Conservation (phyloP, 1,140 invertebrate genomes). For the Dysdera silvatica region DNA sequence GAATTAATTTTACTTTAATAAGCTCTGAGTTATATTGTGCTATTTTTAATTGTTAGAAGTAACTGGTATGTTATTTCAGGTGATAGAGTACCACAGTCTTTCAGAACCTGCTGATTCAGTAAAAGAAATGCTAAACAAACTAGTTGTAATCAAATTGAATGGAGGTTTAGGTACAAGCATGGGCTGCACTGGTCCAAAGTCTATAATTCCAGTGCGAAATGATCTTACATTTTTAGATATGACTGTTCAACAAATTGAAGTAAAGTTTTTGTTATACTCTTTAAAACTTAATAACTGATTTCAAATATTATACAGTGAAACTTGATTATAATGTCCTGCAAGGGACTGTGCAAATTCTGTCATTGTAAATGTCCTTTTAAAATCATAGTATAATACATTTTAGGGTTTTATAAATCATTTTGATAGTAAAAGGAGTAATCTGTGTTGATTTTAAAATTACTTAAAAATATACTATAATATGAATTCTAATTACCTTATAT, state of each 20-base stretch:
- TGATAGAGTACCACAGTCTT: constrained; percentile 66
- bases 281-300: too few species aligned
- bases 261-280: too few species aligned
- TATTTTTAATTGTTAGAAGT: background rate
- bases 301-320: too few species aligned
- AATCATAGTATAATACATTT: too few species aligned
- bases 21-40: background rate
- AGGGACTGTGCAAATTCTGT: too few species aligned
- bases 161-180: constrained; percentile 98
- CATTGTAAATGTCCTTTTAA: too few species aligned
- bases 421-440: too few species aligned
- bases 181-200: constrained; percentile 98
- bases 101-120: constrained; percentile 62
- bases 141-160: constrained; percentile 97
- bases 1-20: background rate
- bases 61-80: constrained; percentile 40
- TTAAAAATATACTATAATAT: too few species aligned
- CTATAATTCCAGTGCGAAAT: constrained; percentile 92
- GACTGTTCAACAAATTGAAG: constrained; percentile 98
- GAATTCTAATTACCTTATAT: too few species aligned
- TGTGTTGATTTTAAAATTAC: too few species aligned
- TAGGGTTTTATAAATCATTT: too few species aligned
- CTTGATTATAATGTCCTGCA: too few species aligned
- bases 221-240: constrained; percentile 96
- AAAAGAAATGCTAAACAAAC: constrained; percentile 72